Evolutionary conservation across 2,888 invertebrate genomes (phyloP), one percentile per base, ranked within the genome.

Genomic region (Pocota personata): DNA sequence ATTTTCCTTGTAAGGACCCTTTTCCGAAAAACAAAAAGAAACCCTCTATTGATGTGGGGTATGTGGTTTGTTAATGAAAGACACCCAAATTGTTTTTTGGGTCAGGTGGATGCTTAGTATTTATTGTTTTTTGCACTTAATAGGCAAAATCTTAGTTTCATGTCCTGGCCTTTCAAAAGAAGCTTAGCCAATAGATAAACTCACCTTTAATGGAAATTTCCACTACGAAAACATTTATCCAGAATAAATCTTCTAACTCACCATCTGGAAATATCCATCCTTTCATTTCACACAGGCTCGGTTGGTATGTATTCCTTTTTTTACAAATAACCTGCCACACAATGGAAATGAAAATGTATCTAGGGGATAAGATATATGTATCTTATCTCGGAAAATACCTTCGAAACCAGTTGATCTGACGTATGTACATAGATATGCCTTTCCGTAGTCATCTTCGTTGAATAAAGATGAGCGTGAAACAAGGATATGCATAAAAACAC

Each of bases 401-500:
- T 43, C n/a, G 58, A 35, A 58, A 66, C 57, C 37, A 64, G 48
- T 64, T 64, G 77, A 78, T 52, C 43, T 48, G 72, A 60, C 52
- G 58, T 40, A 40, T n/a, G 3, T n/a, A 32, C n/a, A 6, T 14
- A 50, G 48, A 58, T 79, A 50, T 46, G 48, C 48, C 48, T 50
- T 58, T 58, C 52, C 30, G 48, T 64, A 32, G 48, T 16, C 21
- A 57, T 21, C 19, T 2, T 19, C 48, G 50, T 43, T 72, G 66
- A 72, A 66, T 66, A 72, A 78, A 66, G 62, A 73, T 73, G 79
- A 83, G 57, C 57, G 3, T n/a, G 3, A 32, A 35, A 37, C 50
- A 64, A 52, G 30, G 73, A 83, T 78, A 62, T 73, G 67, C 73
- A 79, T 58, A 67, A 60, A 62, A 55, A 67, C 72, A 72, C 72